A percentile compares a stretch with the other conserved stretches of the same genome.
Evolutionary conservation across 2,888 invertebrate genomes (phyloP).

Genomic region (Mythimna vitellina): DNA sequence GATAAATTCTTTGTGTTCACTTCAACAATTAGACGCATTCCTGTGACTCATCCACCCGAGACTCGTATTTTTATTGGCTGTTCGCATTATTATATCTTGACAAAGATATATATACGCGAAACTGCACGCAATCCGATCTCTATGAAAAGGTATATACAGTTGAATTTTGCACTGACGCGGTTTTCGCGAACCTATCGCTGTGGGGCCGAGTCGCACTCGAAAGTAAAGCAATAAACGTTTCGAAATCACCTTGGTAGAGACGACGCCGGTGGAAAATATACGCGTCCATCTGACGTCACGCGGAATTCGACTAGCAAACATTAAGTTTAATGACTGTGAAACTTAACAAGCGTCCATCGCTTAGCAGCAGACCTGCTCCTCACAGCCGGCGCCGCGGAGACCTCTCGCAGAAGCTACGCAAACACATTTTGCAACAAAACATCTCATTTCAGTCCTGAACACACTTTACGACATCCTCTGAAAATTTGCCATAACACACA

Average conservation of each 20-base stretch:
- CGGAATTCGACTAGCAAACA: conserved; percentile 69
- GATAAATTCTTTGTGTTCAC: conserved; percentile 81
- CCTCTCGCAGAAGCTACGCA: conserved; percentile 37
- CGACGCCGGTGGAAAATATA: conserved; percentile 73
- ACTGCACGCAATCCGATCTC: conserved; percentile 72
- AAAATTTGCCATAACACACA: conserved; percentile 67
- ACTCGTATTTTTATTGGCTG: conserved; percentile 86
- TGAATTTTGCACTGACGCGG: conserved; percentile 63
- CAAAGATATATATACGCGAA: conserved; percentile 76
- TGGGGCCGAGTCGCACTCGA: conserved; percentile 72
- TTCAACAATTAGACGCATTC: conserved; percentile 87
- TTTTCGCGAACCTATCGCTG: conserved; percentile 65
- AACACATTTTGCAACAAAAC: conserved; percentile 43
- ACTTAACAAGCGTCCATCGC: conserved; percentile 61
- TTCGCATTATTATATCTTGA: conserved; percentile 82
- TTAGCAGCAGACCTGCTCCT: conserved; percentile 64
- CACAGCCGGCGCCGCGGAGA: conserved; percentile 34
- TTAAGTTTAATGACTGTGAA: conserved; percentile 65
- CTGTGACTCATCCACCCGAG: conserved; percentile 87
- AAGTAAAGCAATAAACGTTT: conserved; percentile 76
- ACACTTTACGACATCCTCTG: conserved; percentile 65
- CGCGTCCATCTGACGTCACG: conserved; percentile 73
- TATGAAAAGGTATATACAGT: conserved; percentile 72
- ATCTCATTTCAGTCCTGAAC: conserved; percentile 42
- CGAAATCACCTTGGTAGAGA: conserved; percentile 78